A percentile compares a stretch with the other conserved stretches of the same genome.
Evolutionary conservation across 2,888 invertebrate genomes (phyloP).

Genomic region (Apeira syringaria): DNA sequence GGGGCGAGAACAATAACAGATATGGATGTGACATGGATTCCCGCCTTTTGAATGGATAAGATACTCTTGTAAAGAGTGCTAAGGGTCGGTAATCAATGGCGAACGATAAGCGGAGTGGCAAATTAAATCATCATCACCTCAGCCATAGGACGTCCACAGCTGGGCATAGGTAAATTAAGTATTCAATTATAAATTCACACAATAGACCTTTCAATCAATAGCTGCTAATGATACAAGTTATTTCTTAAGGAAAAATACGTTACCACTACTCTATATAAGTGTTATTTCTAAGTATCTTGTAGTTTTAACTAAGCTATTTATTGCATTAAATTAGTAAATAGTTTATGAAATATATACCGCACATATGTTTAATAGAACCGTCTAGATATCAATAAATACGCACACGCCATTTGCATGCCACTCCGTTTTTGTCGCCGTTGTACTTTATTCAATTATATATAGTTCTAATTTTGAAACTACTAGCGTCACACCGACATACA

Average conservation of each 20-base stretch:
- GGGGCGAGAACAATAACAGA: slow-evolving; percentile 6
- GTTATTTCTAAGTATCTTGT: slow-evolving; percentile 8
- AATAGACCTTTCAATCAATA: slow-evolving; percentile 10
- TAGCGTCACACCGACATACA: slow-evolving; percentile 30
- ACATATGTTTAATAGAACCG: slow-evolving; percentile 14
- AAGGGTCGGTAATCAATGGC: slow-evolving; percentile 18
- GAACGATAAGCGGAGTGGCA: slow-evolving; percentile 27
- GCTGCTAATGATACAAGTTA: slow-evolving; percentile 1
- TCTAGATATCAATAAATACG: slow-evolving; percentile 21
- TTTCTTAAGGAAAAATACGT: slow-evolving; percentile 19
- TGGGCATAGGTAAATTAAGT: too few species aligned
- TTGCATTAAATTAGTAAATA: background rate
- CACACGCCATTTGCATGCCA: slow-evolving; percentile 22
- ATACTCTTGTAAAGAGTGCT: slow-evolving; percentile 14
- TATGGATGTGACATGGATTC: slow-evolving; percentile 1
- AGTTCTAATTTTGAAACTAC: slow-evolving; percentile 13
- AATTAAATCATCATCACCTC: slow-evolving; percentile 20
- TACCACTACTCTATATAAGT: slow-evolving; percentile 27
- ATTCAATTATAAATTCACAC: too few species aligned
- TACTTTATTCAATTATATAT: slow-evolving; percentile 5
- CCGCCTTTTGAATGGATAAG: slow-evolving; percentile 7
- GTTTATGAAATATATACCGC: background rate
- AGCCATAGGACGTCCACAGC: too few species aligned
- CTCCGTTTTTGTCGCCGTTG: slow-evolving; percentile 16
- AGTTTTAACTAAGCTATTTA: slow-evolving; percentile 8